phyloP scores from a whole-genome alignment of 2,797 vertebrate genomes.

The Neopelma chrysocephalum region DNA sequence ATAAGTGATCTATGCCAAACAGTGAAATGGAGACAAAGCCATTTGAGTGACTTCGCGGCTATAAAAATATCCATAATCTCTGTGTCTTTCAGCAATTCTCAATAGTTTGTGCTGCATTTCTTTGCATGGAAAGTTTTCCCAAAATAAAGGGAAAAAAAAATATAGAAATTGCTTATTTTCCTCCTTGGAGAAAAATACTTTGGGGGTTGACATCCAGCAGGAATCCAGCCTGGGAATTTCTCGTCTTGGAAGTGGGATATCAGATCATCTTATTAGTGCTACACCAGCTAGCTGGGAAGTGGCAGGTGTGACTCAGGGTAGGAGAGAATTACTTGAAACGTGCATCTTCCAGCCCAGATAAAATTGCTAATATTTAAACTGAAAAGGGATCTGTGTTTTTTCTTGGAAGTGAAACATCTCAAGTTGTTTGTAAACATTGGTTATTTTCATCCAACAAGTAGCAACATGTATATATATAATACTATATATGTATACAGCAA shows the following conservation, averaged over 20 bases:
- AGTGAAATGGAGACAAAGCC: constrained; percentile 64
- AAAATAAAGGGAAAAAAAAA: constrained; percentile 9
- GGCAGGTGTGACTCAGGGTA: neutral
- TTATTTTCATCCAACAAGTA: neutral
- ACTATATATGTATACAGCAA: rapidly evolving
- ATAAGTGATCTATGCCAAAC: constrained; percentile 76
- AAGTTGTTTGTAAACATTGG: neutral
- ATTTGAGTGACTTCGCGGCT: constrained; percentile 56
- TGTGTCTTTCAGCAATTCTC: constrained; percentile 35
- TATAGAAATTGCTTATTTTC: neutral
- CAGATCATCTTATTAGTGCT: neutral
- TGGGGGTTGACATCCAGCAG: neutral
- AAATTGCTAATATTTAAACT: neutral
- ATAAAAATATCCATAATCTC: constrained; percentile 61
- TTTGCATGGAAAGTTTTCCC: constrained; percentile 19
- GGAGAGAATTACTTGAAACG: neutral
- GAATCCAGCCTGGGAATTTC: neutral
- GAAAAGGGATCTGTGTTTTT: neutral
- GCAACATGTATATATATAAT: neutral
- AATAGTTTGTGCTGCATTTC: constrained; percentile 14
- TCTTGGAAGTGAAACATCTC: neutral
- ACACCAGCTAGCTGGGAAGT: neutral
- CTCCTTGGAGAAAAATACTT: neutral
- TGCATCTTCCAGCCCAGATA: neutral
- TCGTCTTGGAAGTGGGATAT: neutral